Percentiles rank a stretch among this genome's conserved stretches.
These are phyloP conservation scores for Dendrolimus punctatus DNA, from an alignment of 1,140 invertebrate genomes.

Conservation along the genomic window DNA sequence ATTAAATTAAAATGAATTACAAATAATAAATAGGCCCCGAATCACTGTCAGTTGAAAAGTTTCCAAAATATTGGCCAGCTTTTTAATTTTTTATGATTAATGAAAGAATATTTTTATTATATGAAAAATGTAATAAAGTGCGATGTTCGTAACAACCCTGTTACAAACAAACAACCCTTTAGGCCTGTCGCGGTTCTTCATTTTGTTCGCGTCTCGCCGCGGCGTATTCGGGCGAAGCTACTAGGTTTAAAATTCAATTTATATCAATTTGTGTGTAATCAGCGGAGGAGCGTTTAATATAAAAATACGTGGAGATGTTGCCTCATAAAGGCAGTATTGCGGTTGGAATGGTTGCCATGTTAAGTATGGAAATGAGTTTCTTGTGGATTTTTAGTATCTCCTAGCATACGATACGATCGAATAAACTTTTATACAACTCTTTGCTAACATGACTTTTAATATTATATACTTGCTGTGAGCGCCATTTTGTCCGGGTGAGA, in stretches of 20 bases:
- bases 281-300: constrained; percentile 43
- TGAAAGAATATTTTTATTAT: no score
- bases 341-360: constrained; percentile 26
- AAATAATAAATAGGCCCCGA: no score
- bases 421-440: no score
- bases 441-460: no score
- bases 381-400: neutral
- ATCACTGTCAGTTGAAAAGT: no score
- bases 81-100: no score
- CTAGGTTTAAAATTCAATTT: constrained; percentile 69
- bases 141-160: constrained; percentile 26
- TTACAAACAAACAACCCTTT: constrained; percentile 47
- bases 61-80: no score
- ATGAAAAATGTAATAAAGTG: neutral
- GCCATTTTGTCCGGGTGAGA: no score
- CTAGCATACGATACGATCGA: neutral
- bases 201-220: constrained; percentile 26
- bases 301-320: constrained; percentile 41
- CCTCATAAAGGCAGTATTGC: constrained; percentile 28
- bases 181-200: constrained; percentile 13
- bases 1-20: no score
- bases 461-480: no score
- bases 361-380: constrained; percentile 33
- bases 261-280: constrained; percentile 69
- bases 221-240: constrained; percentile 32